Percentiles rank a stretch among this genome's conserved stretches.
phyloP scores from a whole-genome alignment of 2,113 vertebrate species.

The Proteles cristata region DNA sequence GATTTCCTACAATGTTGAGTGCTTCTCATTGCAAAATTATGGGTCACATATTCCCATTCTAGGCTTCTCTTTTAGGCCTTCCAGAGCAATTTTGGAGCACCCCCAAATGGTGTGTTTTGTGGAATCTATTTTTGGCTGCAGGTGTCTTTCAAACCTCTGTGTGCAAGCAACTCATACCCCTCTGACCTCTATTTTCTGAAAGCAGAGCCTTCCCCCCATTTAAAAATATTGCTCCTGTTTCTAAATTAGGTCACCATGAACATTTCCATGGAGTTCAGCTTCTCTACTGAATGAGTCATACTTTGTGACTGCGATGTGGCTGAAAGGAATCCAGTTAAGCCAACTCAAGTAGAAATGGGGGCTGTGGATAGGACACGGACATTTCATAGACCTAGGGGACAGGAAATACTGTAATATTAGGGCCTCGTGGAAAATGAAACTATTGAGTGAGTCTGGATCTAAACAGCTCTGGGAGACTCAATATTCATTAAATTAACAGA shows the following conservation, averaged over 20 bases:
- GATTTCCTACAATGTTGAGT: neutral
- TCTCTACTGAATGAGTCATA: neutral
- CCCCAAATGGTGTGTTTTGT: neutral
- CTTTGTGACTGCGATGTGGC: neutral
- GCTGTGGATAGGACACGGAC: neutral
- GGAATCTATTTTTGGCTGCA: neutral
- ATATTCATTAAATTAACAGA: no score
- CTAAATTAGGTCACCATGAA: neutral
- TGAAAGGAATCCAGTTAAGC: neutral
- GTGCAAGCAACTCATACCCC: neutral
- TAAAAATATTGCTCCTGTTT: neutral
- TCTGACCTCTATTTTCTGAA: neutral
- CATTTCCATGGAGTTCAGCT: neutral
- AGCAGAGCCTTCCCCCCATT: neutral
- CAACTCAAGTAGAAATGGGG: neutral
- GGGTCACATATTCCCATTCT: neutral
- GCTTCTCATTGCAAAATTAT: neutral
- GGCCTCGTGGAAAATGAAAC: neutral
- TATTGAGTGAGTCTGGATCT: neutral
- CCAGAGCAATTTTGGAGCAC: neutral
- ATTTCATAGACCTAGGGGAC: neutral
- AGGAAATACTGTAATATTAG: neutral
- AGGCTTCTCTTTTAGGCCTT: neutral
- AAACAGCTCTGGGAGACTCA: neutral
- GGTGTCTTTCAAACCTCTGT: neutral